Conservation (phyloP, 1,140 invertebrate genomes). For the Drosophila sulfurigaster region DNA sequence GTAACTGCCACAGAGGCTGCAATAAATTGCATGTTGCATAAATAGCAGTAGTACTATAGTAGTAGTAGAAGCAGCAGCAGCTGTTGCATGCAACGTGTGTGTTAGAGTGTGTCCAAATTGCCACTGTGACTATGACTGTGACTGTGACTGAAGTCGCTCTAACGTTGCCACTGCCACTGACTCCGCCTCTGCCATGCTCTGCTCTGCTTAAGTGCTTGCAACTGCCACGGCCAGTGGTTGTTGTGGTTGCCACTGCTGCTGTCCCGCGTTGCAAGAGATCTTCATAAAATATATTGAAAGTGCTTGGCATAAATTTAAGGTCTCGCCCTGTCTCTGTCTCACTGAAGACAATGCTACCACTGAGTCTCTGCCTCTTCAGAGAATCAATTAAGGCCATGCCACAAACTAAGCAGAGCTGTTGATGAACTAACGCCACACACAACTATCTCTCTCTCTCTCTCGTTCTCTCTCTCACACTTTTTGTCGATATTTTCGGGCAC, state of each 20-base stretch:
- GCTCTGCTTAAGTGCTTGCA: conserved; percentile 16
- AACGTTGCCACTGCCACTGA: conserved; percentile 22
- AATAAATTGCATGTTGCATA: conserved; percentile 73
- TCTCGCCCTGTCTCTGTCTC: conserved; percentile 5
- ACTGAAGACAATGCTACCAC: conserved; percentile 17
- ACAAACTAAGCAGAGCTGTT: conserved; percentile 13
- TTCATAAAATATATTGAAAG: conserved; percentile 72
- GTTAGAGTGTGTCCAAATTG: conserved; percentile 53
- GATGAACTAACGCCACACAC: conserved; percentile 22
- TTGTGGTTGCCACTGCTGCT: conserved; percentile 30
- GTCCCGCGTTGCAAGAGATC: conserved; percentile 21
- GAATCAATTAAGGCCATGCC: conserved; percentile 61
- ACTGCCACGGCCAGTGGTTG: conserved; percentile 30
- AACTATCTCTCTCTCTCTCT: not conserved
- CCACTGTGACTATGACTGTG: conserved; percentile 46
- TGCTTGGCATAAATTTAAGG: conserved; percentile 59
- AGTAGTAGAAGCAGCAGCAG: conserved; percentile 43
- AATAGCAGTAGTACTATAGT: conserved; percentile 49
- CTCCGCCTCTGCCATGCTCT: not conserved
- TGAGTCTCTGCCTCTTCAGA: not conserved
- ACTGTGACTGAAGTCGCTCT: conserved; percentile 25
- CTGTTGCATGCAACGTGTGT: conserved; percentile 61
- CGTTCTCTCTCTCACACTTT: not conserved
- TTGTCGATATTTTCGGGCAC: conserved; percentile 25
- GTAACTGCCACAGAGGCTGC: conserved; percentile 51